These are phyloP conservation scores for Anthophora plumipes DNA, from an alignment of 2,888 invertebrate genomes.

Conservation along the genomic window DNA sequence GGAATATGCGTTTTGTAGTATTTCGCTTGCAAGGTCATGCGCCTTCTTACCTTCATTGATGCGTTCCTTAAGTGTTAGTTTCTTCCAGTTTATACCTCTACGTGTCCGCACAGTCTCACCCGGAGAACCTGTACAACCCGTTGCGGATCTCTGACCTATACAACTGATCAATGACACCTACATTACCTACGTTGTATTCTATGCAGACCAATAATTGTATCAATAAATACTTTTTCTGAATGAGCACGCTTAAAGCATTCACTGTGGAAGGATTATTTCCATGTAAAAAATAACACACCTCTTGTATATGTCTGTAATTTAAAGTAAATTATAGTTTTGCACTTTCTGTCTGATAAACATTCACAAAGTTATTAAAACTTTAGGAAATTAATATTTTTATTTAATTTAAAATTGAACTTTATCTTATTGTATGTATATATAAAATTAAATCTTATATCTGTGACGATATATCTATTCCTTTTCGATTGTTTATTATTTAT, in stretches of 20 bases:
- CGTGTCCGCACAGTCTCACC: conserved; percentile 42
- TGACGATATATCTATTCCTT: too few species aligned
- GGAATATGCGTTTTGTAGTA: neutral
- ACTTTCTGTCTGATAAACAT: too few species aligned
- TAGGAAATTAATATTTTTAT: too few species aligned
- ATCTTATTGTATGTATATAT: too few species aligned
- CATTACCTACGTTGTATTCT: neutral
- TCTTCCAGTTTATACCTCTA: conserved; percentile 25
- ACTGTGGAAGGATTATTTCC: neutral
- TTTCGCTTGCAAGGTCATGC: conserved; percentile 33
- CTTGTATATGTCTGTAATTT: too few species aligned
- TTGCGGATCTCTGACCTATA: conserved; percentile 7
- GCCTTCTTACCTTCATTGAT: conserved; percentile 46
- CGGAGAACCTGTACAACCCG: conserved; percentile 26
- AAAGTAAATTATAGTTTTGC: too few species aligned
- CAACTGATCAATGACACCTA: conserved; percentile 22
- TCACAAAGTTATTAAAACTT: too few species aligned
- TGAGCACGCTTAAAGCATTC: neutral
- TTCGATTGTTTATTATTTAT: too few species aligned
- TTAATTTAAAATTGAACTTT: too few species aligned
- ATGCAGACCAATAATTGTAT: conserved; percentile 9
- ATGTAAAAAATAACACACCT: neutral
- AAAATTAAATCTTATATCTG: too few species aligned
- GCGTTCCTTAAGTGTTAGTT: conserved; percentile 23
- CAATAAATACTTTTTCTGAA: neutral